Conservation (phyloP, 2,113 vertebrate genomes). For the Takifugu bimaculatus region DNA sequence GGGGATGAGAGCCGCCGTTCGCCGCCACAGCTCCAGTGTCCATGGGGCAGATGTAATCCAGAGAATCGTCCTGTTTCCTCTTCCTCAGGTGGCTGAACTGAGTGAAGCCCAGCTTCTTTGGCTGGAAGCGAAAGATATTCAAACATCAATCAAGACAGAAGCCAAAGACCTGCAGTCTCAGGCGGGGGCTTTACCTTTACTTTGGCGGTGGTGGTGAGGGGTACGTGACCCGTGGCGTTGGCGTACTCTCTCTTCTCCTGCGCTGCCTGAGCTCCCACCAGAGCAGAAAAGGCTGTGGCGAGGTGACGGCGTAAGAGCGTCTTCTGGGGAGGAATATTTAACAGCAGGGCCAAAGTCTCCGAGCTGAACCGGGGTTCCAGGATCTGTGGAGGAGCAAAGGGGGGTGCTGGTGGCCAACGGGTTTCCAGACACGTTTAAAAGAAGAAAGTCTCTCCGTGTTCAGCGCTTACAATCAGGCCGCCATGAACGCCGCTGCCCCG, state of each 20-base stretch:
- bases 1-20: constrained; percentile 72
- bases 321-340: constrained; percentile 96
- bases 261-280: constrained; percentile 88
- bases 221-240: constrained; percentile 82
- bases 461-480: constrained; percentile 87
- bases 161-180: too few relatives aligned
- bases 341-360: constrained; percentile 91
- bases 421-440: too few relatives aligned
- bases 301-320: constrained; percentile 92
- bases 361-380: constrained; percentile 92
- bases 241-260: constrained; percentile 90
- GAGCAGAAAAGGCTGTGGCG: constrained; percentile 84
- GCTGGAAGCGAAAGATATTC: constrained; percentile 72
- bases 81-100: constrained; percentile 95
- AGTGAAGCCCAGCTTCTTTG: constrained; percentile 95
- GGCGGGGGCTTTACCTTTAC: constrained; percentile 79
- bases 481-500: constrained; percentile 94
- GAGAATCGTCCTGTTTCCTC: constrained; percentile 91
- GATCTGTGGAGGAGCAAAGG: constrained; percentile 72
- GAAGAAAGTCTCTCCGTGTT: background rate
- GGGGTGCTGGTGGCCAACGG: too few relatives aligned
- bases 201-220: constrained; percentile 95
- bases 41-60: constrained; percentile 92
- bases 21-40: constrained; percentile 69
- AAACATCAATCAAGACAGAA: too few relatives aligned